A percentile compares a stretch with the other conserved stretches of the same genome.
These are phyloP conservation scores for Heteractis magnifica DNA, from an alignment of 92 coral and sea anemone species.

Conservation along the genomic window DNA sequence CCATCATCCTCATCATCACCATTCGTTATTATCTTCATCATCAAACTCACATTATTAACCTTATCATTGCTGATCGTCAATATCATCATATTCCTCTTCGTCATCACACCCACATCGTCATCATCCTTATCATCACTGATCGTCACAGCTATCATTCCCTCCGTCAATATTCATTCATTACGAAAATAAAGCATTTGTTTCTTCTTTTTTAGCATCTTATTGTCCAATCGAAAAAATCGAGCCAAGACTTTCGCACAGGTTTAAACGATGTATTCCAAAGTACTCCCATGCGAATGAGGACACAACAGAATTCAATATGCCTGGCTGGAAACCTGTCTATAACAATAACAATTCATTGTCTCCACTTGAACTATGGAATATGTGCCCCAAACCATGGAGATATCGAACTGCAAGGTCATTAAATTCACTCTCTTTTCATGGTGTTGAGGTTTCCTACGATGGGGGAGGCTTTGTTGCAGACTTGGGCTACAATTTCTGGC, in stretches of 20 bases:
- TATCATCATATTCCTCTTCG: too few relatives aligned
- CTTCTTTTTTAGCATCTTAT: not conserved
- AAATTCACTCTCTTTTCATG: slow-evolving; percentile 54
- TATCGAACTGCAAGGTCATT: slow-evolving; percentile 49
- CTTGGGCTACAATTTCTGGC: slow-evolving; percentile 67
- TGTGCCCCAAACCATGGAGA: slow-evolving; percentile 85
- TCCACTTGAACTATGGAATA: slow-evolving; percentile 53
- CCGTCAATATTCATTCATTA: not conserved
- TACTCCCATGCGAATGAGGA: slow-evolving; percentile 51
- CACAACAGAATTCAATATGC: slow-evolving; percentile 61
- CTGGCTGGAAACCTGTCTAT: slow-evolving; percentile 68
- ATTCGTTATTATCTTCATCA: too few relatives aligned
- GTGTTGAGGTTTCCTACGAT: slow-evolving; percentile 53
- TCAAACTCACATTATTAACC: too few relatives aligned
- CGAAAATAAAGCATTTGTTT: not conserved
- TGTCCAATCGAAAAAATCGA: slow-evolving; percentile 44
- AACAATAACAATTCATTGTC: slow-evolving; percentile 50
- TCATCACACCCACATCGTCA: too few relatives aligned
- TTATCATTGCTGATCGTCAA: too few relatives aligned
- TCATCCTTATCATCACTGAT: too few relatives aligned
- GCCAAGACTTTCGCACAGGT: slow-evolving; percentile 56
- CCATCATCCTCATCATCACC: too few relatives aligned
- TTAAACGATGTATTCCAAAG: slow-evolving; percentile 62
- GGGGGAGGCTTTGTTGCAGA: slow-evolving; percentile 89
- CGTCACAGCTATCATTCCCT: not conserved